Percentiles rank a stretch among this genome's conserved stretches.
phyloP scores from a whole-genome alignment of 2,888 invertebrate genomes.

The Melanargia galathea region DNA sequence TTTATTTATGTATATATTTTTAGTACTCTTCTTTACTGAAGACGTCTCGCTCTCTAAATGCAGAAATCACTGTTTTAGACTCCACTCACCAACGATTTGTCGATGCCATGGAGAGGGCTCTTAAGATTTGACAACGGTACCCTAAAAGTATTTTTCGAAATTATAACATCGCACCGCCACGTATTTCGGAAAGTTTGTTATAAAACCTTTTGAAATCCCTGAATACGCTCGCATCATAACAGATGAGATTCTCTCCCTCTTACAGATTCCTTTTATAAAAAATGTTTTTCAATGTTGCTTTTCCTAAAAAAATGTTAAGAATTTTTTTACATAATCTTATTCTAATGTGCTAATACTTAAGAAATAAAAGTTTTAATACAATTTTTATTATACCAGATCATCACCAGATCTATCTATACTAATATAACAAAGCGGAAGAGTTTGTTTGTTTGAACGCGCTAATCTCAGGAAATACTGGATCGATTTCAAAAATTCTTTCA shows the following conservation, averaged over 20 bases:
- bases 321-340: constrained; percentile 7
- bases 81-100: too few species aligned
- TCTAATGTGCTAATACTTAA: not conserved
- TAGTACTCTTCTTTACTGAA: too few species aligned
- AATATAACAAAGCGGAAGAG: too few species aligned
- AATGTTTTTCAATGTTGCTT: constrained; percentile 15
- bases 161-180: constrained; percentile 23
- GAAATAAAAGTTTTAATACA: not conserved
- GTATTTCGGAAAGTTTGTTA: constrained; percentile 27
- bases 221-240: constrained; percentile 26
- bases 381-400: too few species aligned
- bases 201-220: constrained; percentile 25
- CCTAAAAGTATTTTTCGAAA: constrained; percentile 12
- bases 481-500: too few species aligned
- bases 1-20: too few species aligned
- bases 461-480: too few species aligned
- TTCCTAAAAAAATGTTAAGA: constrained; percentile 1
- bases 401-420: too few species aligned
- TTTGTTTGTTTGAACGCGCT: too few species aligned
- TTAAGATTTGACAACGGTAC: not conserved
- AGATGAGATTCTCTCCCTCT: constrained; percentile 18
- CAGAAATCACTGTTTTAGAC: too few species aligned
- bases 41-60: too few species aligned
- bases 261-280: constrained; percentile 11
- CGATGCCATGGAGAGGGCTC: too few species aligned